Evolutionary conservation across 1,140 invertebrate species (phyloP).

Genomic region (Magallana gigas): DNA sequence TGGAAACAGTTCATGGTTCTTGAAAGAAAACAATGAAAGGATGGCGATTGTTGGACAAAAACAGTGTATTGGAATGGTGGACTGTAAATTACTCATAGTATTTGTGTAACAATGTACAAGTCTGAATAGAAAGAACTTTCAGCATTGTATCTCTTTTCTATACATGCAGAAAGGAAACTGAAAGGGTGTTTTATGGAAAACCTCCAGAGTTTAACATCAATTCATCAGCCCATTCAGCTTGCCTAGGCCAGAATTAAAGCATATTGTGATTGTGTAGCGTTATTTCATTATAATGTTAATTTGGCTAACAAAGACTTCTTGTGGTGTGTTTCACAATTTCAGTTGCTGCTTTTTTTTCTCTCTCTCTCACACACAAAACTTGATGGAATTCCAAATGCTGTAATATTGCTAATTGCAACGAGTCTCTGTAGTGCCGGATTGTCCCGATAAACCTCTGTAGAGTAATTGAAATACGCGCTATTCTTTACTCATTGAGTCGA

Average conservation of each 20-base stretch:
- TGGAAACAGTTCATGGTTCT: constrained; percentile 5
- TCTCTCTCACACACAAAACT: not conserved
- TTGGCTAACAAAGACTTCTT: constrained; percentile 32
- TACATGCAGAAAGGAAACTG: constrained; percentile 25
- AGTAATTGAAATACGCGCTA: not conserved
- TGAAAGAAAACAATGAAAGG: not conserved
- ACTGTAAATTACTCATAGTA: constrained; percentile 28
- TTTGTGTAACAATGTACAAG: not conserved
- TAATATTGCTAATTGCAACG: constrained; percentile 36
- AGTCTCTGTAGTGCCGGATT: not conserved
- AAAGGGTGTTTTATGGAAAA: constrained; percentile 36
- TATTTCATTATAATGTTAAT: constrained; percentile 33
- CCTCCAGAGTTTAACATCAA: constrained; percentile 36
- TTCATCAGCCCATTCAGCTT: constrained; percentile 10
- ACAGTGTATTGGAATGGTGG: constrained; percentile 8
- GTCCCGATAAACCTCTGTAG: not conserved
- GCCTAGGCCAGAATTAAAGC: not conserved
- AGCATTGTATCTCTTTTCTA: constrained; percentile 26
- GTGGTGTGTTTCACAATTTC: constrained; percentile 33
- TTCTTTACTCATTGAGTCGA: constrained; percentile 3
- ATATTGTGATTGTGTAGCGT: not conserved
- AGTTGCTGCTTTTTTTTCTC: not conserved
- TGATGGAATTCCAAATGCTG: constrained; percentile 33
- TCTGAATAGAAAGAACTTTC: constrained; percentile 25
- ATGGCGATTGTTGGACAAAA: not conserved